phyloP scores from a whole-genome alignment of 92 coral and sea anemone species.

The Zoanthus sociatus region DNA sequence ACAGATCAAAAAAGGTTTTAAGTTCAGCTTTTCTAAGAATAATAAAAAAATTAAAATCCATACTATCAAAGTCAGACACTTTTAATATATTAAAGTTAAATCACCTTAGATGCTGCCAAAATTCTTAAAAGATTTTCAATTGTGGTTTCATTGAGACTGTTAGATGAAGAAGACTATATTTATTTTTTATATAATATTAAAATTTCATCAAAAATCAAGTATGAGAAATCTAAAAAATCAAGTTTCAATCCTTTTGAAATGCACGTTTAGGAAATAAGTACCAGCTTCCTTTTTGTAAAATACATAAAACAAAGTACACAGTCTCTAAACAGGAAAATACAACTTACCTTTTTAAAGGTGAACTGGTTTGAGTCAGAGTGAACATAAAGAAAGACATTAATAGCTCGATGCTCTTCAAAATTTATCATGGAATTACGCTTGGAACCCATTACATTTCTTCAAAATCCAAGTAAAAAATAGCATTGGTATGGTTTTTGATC shows the following conservation, averaged over 20 bases:
- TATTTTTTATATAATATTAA: background rate
- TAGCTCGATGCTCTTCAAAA: conserved; percentile 76
- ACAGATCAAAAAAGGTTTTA: too few relatives aligned
- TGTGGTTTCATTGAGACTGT: background rate
- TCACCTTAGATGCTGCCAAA: background rate
- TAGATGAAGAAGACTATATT: background rate
- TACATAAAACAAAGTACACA: background rate
- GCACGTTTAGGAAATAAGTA: background rate
- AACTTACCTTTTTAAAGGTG: conserved; percentile 23
- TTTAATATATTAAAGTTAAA: background rate
- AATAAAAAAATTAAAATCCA: background rate
- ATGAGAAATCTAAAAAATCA: too few relatives aligned
- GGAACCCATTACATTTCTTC: conserved; percentile 26
- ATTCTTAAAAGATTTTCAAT: background rate
- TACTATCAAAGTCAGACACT: background rate
- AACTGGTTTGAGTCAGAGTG: conserved; percentile 67
- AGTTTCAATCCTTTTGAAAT: background rate
- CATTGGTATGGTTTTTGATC: conserved; percentile 1
- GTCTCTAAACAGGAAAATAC: background rate
- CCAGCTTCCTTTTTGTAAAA: background rate
- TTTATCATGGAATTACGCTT: conserved; percentile 50
- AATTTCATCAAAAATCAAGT: background rate
- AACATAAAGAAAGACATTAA: conserved; percentile 81
- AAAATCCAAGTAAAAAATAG: background rate
- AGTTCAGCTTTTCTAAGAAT: too few relatives aligned